A percentile compares a stretch with the other conserved stretches of the same genome.
phyloP scores from a whole-genome alignment of 1,140 invertebrate species.

The Drosophila pruinosa region DNA sequence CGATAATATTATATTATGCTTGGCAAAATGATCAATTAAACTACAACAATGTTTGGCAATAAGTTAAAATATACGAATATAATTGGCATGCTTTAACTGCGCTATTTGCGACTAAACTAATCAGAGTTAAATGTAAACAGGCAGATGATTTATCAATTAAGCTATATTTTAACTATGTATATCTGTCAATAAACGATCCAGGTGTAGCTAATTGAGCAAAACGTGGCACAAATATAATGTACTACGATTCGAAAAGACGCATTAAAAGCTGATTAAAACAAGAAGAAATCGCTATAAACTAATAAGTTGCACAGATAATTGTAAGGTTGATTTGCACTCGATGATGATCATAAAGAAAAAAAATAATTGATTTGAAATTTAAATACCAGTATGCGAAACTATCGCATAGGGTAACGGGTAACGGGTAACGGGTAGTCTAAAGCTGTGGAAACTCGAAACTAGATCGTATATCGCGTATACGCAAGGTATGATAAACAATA shows the following conservation, averaged over 20 bases:
- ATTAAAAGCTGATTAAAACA: not conserved
- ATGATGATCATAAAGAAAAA: not conserved
- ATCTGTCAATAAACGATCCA: not conserved
- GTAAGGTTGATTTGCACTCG: not conserved
- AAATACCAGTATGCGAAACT: not conserved
- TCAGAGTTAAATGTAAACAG: too few species aligned
- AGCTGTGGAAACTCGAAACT: not conserved
- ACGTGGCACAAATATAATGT: not conserved
- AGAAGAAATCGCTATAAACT: not conserved
- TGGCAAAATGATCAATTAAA: too few species aligned
- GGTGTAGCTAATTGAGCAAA: not conserved
- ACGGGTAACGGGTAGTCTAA: too few species aligned
- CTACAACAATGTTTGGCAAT: too few species aligned
- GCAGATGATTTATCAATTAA: too few species aligned
- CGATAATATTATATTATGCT: too few species aligned
- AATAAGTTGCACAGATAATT: not conserved
- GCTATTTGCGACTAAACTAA: too few species aligned
- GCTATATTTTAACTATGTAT: not conserved
- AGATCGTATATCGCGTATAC: not conserved
- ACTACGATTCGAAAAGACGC: not conserved
- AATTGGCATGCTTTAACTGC: too few species aligned
- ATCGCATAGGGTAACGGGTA: not conserved
- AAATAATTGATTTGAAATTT: not conserved
- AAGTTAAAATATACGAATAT: too few species aligned
- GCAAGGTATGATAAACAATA: slow-evolving; percentile 11